Conservation (phyloP, 2,888 invertebrate species). For the Eupithecia inturbata region DNA sequence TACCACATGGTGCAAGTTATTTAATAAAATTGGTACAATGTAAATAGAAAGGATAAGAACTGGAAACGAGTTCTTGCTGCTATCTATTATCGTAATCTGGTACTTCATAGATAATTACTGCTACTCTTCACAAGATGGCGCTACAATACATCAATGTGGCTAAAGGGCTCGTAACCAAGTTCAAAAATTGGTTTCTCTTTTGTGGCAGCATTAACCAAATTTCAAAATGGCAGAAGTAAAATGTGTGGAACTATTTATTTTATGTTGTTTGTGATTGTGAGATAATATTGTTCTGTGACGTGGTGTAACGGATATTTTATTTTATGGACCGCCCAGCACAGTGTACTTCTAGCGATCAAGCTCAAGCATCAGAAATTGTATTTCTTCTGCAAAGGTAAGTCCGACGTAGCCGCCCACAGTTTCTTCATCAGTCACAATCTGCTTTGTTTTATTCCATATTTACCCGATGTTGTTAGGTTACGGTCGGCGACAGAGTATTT, state of each 20-base stretch:
- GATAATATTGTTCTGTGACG: conserved; percentile 70
- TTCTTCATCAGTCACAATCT: conserved; percentile 61
- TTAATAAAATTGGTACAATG: too few species aligned
- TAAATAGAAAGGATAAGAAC: too few species aligned
- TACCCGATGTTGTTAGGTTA: conserved; percentile 47
- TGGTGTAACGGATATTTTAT: conserved; percentile 70
- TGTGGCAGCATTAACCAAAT: conserved; percentile 57
- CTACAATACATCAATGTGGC: conserved; percentile 11
- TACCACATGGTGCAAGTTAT: too few species aligned
- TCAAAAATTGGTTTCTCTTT: conserved; percentile 3
- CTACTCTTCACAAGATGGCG: conserved; percentile 20
- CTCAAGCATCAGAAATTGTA: conserved; percentile 15
- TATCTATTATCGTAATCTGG: neutral
- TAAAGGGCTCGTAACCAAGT: conserved; percentile 5
- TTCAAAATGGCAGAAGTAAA: conserved; percentile 74
- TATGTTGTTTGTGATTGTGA: conserved; percentile 60
- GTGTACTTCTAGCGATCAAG: conserved; percentile 17
- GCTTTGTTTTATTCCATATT: conserved; percentile 64
- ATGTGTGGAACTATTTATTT: conserved; percentile 56
- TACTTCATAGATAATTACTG: neutral
- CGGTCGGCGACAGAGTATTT: conserved; percentile 35
- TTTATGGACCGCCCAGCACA: conserved; percentile 48
- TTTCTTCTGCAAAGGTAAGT: conserved; percentile 63
- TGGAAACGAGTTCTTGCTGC: neutral
- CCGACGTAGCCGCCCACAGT: conserved; percentile 70